Percentiles rank a stretch among this genome's conserved stretches.
These are phyloP conservation scores for Drosophila anomelani DNA, from an alignment of 2,888 invertebrate genomes.

Conservation along the genomic window DNA sequence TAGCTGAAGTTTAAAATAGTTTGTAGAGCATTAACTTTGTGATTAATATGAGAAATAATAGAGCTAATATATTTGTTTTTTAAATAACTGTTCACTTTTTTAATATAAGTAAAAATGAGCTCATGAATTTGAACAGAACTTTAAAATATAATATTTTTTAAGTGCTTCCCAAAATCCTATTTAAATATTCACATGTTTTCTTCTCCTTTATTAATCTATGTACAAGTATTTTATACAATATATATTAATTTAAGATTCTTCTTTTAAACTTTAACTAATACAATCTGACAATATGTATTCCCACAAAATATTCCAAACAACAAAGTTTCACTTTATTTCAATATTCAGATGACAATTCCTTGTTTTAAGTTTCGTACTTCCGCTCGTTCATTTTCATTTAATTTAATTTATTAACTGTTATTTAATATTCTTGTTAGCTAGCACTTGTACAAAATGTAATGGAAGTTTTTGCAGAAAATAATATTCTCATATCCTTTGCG, in stretches of 20 bases:
- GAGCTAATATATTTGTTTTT: not conserved
- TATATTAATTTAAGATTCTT: not conserved
- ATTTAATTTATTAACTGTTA: conserved; percentile 9
- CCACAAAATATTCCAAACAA: not conserved
- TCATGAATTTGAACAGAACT: not conserved
- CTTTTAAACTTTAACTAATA: not conserved
- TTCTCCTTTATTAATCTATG: not conserved
- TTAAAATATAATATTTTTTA: not conserved
- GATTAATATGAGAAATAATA: not conserved
- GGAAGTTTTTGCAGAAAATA: conserved; percentile 26
- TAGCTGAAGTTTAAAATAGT: not conserved
- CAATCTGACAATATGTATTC: not conserved
- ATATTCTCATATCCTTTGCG: conserved; percentile 46
- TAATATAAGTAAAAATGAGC: not conserved
- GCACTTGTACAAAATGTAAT: conserved; percentile 25
- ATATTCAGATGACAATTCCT: not conserved
- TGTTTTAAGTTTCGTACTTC: not conserved
- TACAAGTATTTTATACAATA: not conserved
- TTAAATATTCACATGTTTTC: no score
- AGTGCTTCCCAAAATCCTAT: not conserved
- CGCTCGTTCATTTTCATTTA: not conserved
- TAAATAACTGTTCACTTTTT: not conserved
- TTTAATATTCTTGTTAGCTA: conserved; percentile 26
- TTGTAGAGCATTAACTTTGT: not conserved
- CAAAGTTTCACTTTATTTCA: not conserved